Conservation (phyloP, 2,113 vertebrate genomes). For the Nycticebus coucang region DNA sequence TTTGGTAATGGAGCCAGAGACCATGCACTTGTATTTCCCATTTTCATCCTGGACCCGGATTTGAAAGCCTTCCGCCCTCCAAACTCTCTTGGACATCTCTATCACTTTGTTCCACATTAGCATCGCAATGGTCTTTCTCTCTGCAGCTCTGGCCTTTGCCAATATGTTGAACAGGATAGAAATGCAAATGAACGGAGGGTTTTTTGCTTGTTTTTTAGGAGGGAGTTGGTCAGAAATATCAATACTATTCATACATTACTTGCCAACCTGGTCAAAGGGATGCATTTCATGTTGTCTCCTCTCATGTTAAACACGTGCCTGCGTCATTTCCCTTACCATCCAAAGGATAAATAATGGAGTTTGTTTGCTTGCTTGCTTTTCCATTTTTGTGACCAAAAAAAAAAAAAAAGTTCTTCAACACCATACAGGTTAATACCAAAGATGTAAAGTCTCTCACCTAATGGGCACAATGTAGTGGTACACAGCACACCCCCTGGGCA, state of each 20-base stretch:
- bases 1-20: background rate
- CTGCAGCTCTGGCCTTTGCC: background rate
- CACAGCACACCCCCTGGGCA: too few relatives aligned
- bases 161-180: background rate
- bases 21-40: background rate
- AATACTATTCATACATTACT: background rate
- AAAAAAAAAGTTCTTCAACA: too few relatives aligned
- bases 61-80: conserved; percentile 27
- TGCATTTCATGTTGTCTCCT: background rate
- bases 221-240: background rate
- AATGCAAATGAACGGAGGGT: background rate
- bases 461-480: too few relatives aligned
- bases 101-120: background rate
- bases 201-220: background rate
- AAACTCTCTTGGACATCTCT: conserved; percentile 25
- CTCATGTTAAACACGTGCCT: background rate
- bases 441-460: too few relatives aligned
- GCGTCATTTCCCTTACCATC: background rate
- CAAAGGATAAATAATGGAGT: background rate
- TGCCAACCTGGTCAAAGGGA: background rate
- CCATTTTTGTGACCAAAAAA: too few relatives aligned
- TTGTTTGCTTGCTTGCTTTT: background rate
- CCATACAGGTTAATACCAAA: too few relatives aligned
- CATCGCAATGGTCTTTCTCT: conserved; percentile 12
- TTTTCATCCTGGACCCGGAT: background rate